Evolutionary conservation across 2,113 vertebrate species (phyloP), one percentile per base, ranked within the genome.

Genomic region (Hypocryptadius cinnamomeus): DNA sequence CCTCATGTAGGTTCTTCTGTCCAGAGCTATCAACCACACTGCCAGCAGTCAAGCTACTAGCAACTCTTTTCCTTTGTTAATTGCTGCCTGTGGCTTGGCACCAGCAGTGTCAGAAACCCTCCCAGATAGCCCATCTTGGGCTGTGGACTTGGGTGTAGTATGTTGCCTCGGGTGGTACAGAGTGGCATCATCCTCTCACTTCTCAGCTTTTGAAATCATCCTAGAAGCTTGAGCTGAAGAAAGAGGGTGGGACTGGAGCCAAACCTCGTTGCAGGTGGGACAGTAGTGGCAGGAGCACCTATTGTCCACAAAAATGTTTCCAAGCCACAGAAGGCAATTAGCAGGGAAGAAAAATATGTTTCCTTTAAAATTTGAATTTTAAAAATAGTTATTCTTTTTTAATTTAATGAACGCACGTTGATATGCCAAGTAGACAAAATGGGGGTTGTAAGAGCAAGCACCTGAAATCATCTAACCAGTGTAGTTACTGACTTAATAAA

Each of bases 41-140:
- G 79, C 95, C 83, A 78, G 85, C 72, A 94, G 87, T 82, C 76
- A 90, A 53, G 76, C 93, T 95, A 68, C 2, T 0, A 89, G 93
- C 87, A 91, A 64, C 76, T 79, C 37, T 92, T 94, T 94, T 86
- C 57, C 68, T 82, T 42, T 50, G 51, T 56, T 96, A 94, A 95
- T 94, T 96, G 64, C 87, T 6, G 2, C 24, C 54, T 95, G 95
- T 91, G 87, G 94, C 91, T 95, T 96, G 95, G 91, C 91, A 96
- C 39, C 40, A 50, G 82, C 79, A 50, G 22, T 56, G 53, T 60
- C 80, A 93, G 79, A 96, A 94, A 87, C 95, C 85, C 94, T 96
- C 95, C 79, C 60, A 74, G 91, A 94, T 95, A 84, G 94, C 94
- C 95, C 94, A 92, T 95, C 87, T 39, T 53, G 76, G 90, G 64